Evolutionary conservation across 2,888 invertebrate genomes (phyloP), one percentile per base, ranked within the genome.

Genomic region (Netelia melanura): DNA sequence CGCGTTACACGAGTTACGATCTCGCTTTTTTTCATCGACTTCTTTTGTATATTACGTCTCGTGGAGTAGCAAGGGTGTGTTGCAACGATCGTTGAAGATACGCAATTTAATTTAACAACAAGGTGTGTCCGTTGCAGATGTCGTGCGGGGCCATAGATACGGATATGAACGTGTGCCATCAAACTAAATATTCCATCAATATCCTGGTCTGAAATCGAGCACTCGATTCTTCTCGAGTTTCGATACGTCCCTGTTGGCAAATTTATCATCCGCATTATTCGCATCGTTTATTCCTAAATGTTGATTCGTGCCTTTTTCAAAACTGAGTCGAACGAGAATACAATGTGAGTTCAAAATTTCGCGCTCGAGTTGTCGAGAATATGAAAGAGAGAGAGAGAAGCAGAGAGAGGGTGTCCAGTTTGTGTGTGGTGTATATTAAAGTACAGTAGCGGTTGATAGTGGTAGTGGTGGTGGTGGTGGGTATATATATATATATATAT

Each of bases 351-450:
- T 58, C 21, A 21, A 58, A 58, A 10, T 17, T 58, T 58, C 58
- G 58, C 58, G 58, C 17, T 58, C 21, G 17, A n/a, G 0, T 58
- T 21, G 21, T 17, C 5, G 11, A 10, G 61, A 61, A 61, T 3
- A 21, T 14, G 43, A 65, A 43, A 65, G 43, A 43, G 65, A 21
- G 65, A 65, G 44, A 65, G 21, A 65, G 65, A 17, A 17, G 17
- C 17, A 67, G 44, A 44, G 44, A 14, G n/a, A n/a, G n/a, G 11
- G 38, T n/a, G 11, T 14, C 48, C 11, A 10, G 48, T 48, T 48
- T 14, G 10, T 14, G 10, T 48, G 48, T 48, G 10, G 48, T 48
- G 48, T 48, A 48, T 48, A 14, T 56, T 17, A 58, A 23, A 58
- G 58, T 17, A 21, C 17, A 10, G n/a, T 8, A 56, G 17, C 9